A percentile compares a stretch with the other conserved stretches of the same genome.
Conservation (phyloP, 2,797 vertebrate genomes). For the Cryptoblepharus egeriae region DNA sequence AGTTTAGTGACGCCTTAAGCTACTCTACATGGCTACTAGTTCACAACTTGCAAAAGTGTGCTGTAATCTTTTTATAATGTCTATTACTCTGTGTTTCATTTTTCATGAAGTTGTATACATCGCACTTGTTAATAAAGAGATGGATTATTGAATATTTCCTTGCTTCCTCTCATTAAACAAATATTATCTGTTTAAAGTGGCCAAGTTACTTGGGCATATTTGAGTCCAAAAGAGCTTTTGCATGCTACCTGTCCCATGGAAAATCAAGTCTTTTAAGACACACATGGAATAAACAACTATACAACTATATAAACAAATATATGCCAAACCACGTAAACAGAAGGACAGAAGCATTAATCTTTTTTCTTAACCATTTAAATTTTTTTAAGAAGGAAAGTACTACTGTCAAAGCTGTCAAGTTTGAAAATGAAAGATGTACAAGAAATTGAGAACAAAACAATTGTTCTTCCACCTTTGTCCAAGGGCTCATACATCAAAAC, state of each 20-base stretch:
- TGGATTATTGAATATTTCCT: background rate
- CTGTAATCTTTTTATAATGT: background rate
- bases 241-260: background rate
- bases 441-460: conserved; percentile 13
- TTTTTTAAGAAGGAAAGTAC: conserved; percentile 5
- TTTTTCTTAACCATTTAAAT: background rate
- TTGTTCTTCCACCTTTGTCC: conserved; percentile 1
- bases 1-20: background rate
- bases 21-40: background rate
- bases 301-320: too few species aligned
- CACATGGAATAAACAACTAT: conserved; percentile 13
- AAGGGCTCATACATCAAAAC: conserved; percentile 18
- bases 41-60: background rate
- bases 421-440: conserved; percentile 25
- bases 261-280: conserved; percentile 17
- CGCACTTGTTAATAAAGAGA: background rate
- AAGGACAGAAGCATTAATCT: conserved; percentile 23
- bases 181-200: background rate
- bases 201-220: conserved; percentile 14
- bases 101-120: too few species aligned
- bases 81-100: background rate
- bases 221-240: background rate
- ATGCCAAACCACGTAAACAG: conserved; percentile 24
- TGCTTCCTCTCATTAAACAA: background rate
- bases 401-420: background rate